phyloP scores from a whole-genome alignment of 2,113 vertebrate genomes.

The Passerina amoena region DNA sequence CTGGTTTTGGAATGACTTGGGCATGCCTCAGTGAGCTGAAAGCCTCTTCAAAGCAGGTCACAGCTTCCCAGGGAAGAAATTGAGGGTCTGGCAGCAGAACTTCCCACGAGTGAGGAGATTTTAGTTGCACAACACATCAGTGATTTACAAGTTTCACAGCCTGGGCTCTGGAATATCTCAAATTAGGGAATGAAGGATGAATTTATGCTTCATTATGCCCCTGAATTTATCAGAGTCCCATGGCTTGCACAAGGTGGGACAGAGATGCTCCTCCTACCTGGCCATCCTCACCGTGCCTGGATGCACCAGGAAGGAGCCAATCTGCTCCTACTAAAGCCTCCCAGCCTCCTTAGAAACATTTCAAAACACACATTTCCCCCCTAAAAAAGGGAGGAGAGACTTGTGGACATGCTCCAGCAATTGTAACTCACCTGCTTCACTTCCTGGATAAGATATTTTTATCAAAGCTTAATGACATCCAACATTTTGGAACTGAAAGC shows the following conservation, averaged over 20 bases:
- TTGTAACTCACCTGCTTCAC: not conserved
- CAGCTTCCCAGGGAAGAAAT: accelerated
- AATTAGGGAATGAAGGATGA: not conserved
- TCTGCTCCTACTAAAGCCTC: not conserved
- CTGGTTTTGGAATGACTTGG: not conserved
- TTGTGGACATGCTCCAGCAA: not conserved
- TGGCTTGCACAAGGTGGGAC: accelerated
- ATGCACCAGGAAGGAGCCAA: not conserved
- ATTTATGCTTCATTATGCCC: not conserved
- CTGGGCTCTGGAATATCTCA: not conserved
- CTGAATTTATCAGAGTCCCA: not conserved
- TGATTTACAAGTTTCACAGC: accelerated
- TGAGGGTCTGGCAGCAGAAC: not conserved
- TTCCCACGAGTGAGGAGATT: not conserved
- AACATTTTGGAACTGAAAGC: not conserved
- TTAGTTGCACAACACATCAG: not conserved
- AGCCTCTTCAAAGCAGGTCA: not conserved
- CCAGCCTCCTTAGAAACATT: not conserved
- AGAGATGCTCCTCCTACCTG: not conserved
- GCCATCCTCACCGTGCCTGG: not conserved
- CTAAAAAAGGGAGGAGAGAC: not conserved
- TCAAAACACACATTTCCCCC: accelerated
- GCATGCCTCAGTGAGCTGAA: accelerated
- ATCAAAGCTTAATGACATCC: not conserved
- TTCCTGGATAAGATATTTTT: accelerated